phyloP scores from a whole-genome alignment of 2,113 vertebrate species.

The Natator depressus region DNA sequence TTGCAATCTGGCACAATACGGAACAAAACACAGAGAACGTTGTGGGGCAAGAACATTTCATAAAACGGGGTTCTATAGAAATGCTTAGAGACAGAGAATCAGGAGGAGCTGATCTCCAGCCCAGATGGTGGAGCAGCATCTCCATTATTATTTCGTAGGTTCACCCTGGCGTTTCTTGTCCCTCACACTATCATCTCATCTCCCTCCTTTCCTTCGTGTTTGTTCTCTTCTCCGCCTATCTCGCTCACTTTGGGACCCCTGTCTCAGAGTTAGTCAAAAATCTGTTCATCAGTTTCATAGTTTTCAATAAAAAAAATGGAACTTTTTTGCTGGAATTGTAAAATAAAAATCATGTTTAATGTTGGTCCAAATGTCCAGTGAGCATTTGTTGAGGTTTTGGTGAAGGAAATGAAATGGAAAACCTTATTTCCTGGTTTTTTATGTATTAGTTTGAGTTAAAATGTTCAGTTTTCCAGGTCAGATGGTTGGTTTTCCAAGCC shows the following conservation, averaged over 20 bases:
- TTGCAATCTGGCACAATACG: not conserved
- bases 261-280: slow-evolving; percentile 34
- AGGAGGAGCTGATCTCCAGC: not conserved
- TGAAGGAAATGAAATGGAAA: not conserved
- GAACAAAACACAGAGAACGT: not conserved
- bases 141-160: slow-evolving; percentile 46
- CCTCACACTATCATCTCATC: slow-evolving; percentile 9
- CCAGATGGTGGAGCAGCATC: not conserved
- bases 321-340: not conserved
- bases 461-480: not conserved
- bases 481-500: not conserved
- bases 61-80: not conserved
- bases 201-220: slow-evolving; percentile 26
- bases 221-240: slow-evolving; percentile 25
- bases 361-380: slow-evolving; percentile 26
- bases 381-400: not conserved
- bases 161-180: not conserved
- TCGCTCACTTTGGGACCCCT: not conserved
- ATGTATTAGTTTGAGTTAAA: not conserved
- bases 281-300: not conserved
- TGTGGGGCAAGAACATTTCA: not conserved
- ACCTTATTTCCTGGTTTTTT: not conserved
- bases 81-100: not conserved
- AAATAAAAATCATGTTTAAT: not conserved
- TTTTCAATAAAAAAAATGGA: not conserved